Conservation (phyloP, 2,888 invertebrate species). For the Euzetes globulus region DNA sequence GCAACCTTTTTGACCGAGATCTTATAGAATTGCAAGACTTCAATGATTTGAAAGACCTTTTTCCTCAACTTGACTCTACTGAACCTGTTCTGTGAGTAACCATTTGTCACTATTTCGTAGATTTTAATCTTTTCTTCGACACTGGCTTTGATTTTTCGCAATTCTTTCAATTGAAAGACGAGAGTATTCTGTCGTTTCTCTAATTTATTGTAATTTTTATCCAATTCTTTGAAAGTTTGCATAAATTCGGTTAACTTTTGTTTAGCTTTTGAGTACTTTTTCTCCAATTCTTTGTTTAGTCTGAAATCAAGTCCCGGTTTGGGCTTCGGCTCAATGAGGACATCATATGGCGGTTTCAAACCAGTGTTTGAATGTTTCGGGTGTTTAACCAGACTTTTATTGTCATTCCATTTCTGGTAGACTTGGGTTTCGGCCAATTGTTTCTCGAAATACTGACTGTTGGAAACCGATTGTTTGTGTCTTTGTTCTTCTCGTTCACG, state of each 20-base stretch:
- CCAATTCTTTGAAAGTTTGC: background rate
- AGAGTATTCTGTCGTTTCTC: background rate
- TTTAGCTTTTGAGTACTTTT: slow-evolving; percentile 5
- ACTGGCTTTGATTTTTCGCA: background rate
- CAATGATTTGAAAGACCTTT: background rate
- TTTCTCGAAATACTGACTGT: background rate
- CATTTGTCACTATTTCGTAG: background rate
- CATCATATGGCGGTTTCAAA: background rate
- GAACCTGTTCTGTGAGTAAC: background rate
- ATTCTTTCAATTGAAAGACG: background rate
- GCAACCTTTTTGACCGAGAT: background rate
- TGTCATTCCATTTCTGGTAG: background rate
- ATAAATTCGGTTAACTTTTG: slow-evolving; percentile 1
- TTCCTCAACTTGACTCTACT: slow-evolving; percentile 2
- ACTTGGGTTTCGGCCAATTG: background rate
- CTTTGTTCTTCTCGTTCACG: slow-evolving; percentile 14
- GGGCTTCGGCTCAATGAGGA: background rate
- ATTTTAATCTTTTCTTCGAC: background rate
- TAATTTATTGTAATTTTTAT: background rate
- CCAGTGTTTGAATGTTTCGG: background rate
- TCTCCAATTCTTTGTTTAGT: slow-evolving; percentile 2
- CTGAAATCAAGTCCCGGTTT: background rate
- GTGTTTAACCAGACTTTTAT: background rate
- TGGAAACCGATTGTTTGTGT: background rate
- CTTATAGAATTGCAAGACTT: background rate